Percentiles rank a stretch among this genome's conserved stretches.
These are phyloP conservation scores for Spodoptera exigua DNA, from an alignment of 2,888 invertebrate genomes.

Conservation along the genomic window DNA sequence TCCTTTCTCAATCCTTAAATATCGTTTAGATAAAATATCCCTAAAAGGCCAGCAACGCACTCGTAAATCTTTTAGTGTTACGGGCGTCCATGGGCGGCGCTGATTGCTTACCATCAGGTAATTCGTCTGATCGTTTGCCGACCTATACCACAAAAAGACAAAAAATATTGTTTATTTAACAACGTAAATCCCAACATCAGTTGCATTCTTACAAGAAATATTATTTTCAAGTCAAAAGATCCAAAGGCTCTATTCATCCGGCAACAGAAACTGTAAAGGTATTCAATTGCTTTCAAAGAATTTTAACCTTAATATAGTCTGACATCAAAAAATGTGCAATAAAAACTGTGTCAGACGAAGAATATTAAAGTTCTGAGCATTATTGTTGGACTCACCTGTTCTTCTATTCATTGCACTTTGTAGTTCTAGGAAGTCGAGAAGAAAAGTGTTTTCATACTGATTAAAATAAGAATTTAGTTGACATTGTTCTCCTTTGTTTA, in stretches of 20 bases:
- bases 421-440: background rate
- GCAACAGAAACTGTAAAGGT: slow-evolving; percentile 22
- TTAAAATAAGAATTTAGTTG: too few relatives aligned
- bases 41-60: too few relatives aligned
- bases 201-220: slow-evolving; percentile 15
- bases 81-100: too few relatives aligned
- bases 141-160: too few relatives aligned
- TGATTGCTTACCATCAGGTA: too few relatives aligned
- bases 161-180: too few relatives aligned
- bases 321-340: slow-evolving; percentile 35
- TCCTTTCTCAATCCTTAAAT: too few relatives aligned
- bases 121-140: too few relatives aligned
- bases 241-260: slow-evolving; percentile 35
- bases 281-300: slow-evolving; percentile 46
- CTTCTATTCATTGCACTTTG: slow-evolving; percentile 26
- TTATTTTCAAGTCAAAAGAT: slow-evolving; percentile 24
- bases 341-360: slow-evolving; percentile 39
- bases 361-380: slow-evolving; percentile 44
- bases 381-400: slow-evolving; percentile 15
- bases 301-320: slow-evolving; percentile 38
- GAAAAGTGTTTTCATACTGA: background rate
- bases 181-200: slow-evolving; percentile 14
- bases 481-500: too few relatives aligned
- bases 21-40: too few relatives aligned
- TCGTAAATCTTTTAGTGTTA: too few relatives aligned